Base-by-base conservation (phyloP, 2,888 invertebrate species). In the Allacma fusca region DNA sequence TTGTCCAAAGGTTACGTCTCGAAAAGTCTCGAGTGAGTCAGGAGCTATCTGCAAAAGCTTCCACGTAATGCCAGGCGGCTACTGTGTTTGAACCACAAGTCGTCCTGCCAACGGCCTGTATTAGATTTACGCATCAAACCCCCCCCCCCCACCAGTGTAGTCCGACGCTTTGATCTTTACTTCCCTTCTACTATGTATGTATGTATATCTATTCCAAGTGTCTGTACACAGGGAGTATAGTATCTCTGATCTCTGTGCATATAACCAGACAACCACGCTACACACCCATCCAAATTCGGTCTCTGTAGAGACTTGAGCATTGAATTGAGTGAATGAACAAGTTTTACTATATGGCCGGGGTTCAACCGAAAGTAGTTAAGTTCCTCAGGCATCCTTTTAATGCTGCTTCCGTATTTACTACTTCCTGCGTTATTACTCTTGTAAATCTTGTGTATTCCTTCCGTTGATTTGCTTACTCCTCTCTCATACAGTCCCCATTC, bases 351-450 rank as follows among this genome's bases (percentile, higher is more conserved):
- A 16, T 50, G n/a, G 13, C 40, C n/a, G n/a, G 34, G 50, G n/a
- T 50, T 13, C 5, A 40, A 16, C 50, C 19, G n/a, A 5, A 50
- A 50, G 50, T 50, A 16, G 50, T 40, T 40, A 50, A 50, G 50
- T 50, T 50, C 5, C 50, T 13, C 50, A 71, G 57, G 57, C 71
- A 71, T 71, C 71, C 26, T 71, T 70, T 71, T 71, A 50, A 57
- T 57, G 71, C 29, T 26, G 29, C 71, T 71, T 71, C 71, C 71
- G n/a, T 50, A 50, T 71, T 57, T 57, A 28, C 57, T 28, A 71
- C 71, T 71, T 71, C 71, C 71, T 71, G 28, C 50, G 16, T 71
- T 71, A 71, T 50, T 50, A 12, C 71, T 71, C 44, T 57, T 29
- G 26, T 16, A n/a, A 50, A 34, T 34, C 34, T 9, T 9, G 9